Percentiles rank a stretch among this genome's conserved stretches.
phyloP scores from a whole-genome alignment of 2,888 invertebrate genomes.

The Aquatica leii region DNA sequence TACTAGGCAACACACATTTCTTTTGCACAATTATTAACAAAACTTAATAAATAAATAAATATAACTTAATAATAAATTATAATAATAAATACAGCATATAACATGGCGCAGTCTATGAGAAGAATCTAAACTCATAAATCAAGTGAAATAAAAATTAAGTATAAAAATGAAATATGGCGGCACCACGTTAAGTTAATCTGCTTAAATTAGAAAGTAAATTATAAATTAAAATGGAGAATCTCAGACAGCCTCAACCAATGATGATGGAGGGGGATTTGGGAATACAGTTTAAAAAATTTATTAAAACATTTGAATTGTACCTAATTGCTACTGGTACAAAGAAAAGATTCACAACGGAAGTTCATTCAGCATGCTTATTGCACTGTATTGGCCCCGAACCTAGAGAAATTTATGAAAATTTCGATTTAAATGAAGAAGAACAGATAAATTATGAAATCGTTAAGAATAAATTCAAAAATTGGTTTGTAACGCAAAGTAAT shows the following conservation, averaged over 20 bases:
- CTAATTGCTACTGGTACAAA: background rate
- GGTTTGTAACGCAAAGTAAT: slow-evolving; percentile 35
- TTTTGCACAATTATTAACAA: too few relatives aligned
- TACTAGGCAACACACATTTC: too few relatives aligned
- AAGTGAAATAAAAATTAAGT: too few relatives aligned
- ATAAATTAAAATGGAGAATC: slow-evolving; percentile 7
- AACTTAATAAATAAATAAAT: too few relatives aligned
- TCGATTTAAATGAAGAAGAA: slow-evolving; percentile 27
- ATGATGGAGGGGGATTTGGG: background rate
- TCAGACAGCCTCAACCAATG: background rate
- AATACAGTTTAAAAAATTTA: background rate
- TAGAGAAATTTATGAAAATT: slow-evolving; percentile 31
- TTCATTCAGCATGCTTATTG: slow-evolving; percentile 31
- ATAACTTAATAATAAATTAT: too few relatives aligned
- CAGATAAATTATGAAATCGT: slow-evolving; percentile 16
- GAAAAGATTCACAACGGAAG: background rate
- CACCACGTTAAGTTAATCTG: too few relatives aligned
- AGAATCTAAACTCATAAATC: too few relatives aligned
- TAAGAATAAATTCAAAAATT: slow-evolving; percentile 29
- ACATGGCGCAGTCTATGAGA: too few relatives aligned
- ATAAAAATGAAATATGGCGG: too few relatives aligned
- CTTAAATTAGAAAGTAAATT: too few relatives aligned
- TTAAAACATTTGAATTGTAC: background rate
- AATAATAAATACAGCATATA: too few relatives aligned
- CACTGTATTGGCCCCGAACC: slow-evolving; percentile 34